Evolutionary conservation across 1,140 invertebrate genomes (phyloP).

Genomic region (Ceratosolen solmsi): DNA sequence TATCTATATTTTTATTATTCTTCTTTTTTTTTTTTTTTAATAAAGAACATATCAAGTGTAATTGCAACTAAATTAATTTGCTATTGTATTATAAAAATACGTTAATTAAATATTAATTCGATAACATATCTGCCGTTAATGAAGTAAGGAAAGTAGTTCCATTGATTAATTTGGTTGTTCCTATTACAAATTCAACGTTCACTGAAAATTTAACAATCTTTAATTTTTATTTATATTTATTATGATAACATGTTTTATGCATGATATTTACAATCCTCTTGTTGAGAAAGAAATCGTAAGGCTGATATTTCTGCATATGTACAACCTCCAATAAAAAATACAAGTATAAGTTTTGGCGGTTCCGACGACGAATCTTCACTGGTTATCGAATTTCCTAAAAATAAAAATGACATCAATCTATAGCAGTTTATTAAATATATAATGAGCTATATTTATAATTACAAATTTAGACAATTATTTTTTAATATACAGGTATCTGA

Average conservation of each 20-base stretch:
- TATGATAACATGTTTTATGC: slow-evolving; percentile 31
- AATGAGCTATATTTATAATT: no score
- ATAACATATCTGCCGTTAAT: slow-evolving; percentile 76
- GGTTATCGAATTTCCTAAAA: slow-evolving; percentile 75
- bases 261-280: slow-evolving; percentile 84
- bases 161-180: slow-evolving; percentile 95
- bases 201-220: slow-evolving; percentile 74
- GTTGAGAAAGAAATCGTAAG: slow-evolving; percentile 90
- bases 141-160: slow-evolving; percentile 88
- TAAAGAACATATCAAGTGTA: not conserved
- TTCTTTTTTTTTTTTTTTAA: not conserved
- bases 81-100: slow-evolving; percentile 6
- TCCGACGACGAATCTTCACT: slow-evolving; percentile 81
- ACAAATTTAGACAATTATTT: no score
- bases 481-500: no score
- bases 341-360: slow-evolving; percentile 85
- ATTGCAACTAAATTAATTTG: slow-evolving; percentile 52
- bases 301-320: slow-evolving; percentile 97
- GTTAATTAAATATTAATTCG: slow-evolving; percentile 47
- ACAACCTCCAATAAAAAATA: slow-evolving; percentile 97
- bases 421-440: no score
- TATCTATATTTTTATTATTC: not conserved
- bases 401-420: slow-evolving; percentile 49
- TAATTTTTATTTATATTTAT: slow-evolving; percentile 31
- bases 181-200: slow-evolving; percentile 92